phyloP scores from a whole-genome alignment of 2,888 invertebrate species.

The Netelia virgata region DNA sequence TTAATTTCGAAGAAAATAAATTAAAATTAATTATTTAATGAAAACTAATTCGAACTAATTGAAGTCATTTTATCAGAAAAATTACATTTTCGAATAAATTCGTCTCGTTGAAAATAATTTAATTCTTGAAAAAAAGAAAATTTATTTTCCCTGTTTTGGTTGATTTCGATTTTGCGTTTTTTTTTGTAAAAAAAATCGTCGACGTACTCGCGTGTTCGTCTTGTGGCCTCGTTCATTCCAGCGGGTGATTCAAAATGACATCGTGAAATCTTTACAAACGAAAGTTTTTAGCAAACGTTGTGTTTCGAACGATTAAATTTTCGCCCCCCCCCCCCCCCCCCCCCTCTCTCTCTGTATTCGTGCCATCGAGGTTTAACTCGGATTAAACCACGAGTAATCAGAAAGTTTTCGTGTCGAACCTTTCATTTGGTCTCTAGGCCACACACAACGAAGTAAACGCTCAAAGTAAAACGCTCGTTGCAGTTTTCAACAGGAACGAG shows the following conservation, averaged over 20 bases:
- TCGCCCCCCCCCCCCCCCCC: neutral
- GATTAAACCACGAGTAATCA: constrained; percentile 41
- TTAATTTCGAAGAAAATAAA: neutral
- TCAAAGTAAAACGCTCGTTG: neutral
- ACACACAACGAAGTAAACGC: neutral
- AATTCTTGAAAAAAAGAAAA: neutral
- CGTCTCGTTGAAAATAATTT: neutral
- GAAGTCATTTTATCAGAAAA: too few species aligned
- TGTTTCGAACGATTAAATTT: constrained; percentile 42
- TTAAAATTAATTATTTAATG: neutral
- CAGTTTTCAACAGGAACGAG: neutral
- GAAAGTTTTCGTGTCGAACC: constrained; percentile 58
- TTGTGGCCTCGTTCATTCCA: constrained; percentile 12
- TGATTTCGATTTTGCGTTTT: neutral
- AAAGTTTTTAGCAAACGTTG: constrained; percentile 54
- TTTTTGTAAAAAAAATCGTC: neutral
- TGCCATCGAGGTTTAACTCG: constrained; percentile 1
- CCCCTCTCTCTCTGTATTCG: constrained; percentile 26
- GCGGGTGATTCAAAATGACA: constrained; percentile 25
- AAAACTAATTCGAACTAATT: neutral
- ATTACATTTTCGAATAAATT: constrained; percentile 14
- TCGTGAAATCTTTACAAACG: constrained; percentile 58
- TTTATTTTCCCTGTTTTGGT: too few species aligned
- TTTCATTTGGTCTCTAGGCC: constrained; percentile 44
- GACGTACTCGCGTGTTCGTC: constrained; percentile 14